phyloP scores from a whole-genome alignment of 2,113 vertebrate species.

The Orcinus orca region DNA sequence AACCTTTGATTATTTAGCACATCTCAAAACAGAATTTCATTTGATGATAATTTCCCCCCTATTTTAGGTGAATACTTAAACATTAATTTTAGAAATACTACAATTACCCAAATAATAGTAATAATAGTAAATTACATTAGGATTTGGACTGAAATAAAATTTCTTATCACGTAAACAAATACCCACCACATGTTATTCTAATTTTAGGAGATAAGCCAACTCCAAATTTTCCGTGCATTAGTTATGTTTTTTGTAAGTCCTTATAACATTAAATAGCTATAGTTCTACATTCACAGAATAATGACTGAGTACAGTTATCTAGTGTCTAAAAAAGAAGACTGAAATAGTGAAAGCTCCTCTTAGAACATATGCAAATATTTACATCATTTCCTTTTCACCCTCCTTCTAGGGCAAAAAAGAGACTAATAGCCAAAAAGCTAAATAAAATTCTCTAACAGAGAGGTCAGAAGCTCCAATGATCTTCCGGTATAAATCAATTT shows the following conservation, averaged over 20 bases:
- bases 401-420: constrained; percentile 3
- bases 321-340: background rate
- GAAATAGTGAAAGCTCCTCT: background rate
- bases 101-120: background rate
- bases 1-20: background rate
- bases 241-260: background rate
- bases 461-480: constrained; percentile 69
- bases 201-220: background rate
- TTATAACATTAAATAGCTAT: background rate
- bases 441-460: constrained; percentile 68
- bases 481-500: constrained; percentile 78
- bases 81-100: background rate
- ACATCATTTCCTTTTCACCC: background rate
- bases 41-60: background rate
- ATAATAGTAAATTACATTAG: background rate
- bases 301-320: background rate
- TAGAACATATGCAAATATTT: constrained; percentile 38
- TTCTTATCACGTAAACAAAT: background rate
- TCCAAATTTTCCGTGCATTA: background rate
- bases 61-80: background rate
- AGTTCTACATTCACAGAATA: background rate
- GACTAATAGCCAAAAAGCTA: constrained; percentile 46
- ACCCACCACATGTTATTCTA: background rate
- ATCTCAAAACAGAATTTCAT: background rate
- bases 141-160: constrained; percentile 6